These are phyloP conservation scores for Argopecten irradians DNA, from an alignment of 1,140 invertebrate species.

Conservation along the genomic window DNA sequence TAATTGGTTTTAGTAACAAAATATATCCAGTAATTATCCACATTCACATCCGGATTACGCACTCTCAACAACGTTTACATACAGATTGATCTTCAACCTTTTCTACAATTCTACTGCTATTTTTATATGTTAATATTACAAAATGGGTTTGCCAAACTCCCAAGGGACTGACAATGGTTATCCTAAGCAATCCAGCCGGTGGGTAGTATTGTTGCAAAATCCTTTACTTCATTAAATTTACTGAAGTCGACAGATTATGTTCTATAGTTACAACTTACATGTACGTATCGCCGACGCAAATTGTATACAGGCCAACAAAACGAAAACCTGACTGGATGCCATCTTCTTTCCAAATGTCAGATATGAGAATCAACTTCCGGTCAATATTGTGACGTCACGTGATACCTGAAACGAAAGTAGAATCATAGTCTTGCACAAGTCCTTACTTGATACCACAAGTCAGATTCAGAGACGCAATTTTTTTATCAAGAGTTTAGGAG, in stretches of 20 bases:
- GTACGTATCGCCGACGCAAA: not conserved
- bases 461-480: no score
- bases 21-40: no score
- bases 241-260: not conserved
- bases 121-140: not conserved
- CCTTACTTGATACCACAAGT: no score
- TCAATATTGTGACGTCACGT: not conserved
- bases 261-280: not conserved
- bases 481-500: no score
- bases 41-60: no score
- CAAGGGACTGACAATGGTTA: not conserved
- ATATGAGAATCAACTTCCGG: slow-evolving; percentile 14
- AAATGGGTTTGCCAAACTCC: not conserved
- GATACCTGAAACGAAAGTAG: not conserved
- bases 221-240: not conserved
- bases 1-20: no score
- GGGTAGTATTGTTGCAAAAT: no score
- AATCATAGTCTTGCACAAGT: no score
- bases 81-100: no score
- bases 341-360: not conserved
- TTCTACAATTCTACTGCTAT: no score
- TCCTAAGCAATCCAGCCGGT: no score
- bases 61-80: no score
- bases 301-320: not conserved
- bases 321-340: not conserved